Evolutionary conservation across 2,888 invertebrate species (phyloP).

Genomic region (Thecophora atra): DNA sequence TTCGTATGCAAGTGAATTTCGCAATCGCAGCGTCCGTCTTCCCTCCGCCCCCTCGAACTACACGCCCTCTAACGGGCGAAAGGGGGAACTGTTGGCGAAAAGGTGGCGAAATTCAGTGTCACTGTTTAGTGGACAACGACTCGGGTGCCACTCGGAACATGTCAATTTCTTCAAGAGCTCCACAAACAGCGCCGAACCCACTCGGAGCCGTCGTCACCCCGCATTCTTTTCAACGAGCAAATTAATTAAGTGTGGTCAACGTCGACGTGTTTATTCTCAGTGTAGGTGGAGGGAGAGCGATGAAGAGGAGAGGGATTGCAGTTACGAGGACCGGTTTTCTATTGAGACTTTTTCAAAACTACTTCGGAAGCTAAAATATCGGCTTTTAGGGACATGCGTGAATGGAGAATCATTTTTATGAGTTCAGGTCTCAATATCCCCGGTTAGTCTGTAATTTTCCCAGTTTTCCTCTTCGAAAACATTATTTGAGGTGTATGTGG

Average conservation of each 20-base stretch:
- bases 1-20: constrained; percentile 49
- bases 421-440: too few relatives aligned
- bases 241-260: neutral
- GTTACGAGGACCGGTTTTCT: too few relatives aligned
- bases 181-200: neutral
- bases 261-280: neutral
- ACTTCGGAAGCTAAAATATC: too few relatives aligned
- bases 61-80: neutral
- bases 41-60: constrained; percentile 4
- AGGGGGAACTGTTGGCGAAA: neutral
- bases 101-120: constrained; percentile 34
- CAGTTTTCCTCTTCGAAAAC: too few relatives aligned
- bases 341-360: too few relatives aligned
- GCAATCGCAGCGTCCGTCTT: constrained; percentile 39
- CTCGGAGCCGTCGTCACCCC: neutral
- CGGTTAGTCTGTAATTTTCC: too few relatives aligned
- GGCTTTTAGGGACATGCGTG: too few relatives aligned
- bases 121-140: neutral
- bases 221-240: neutral
- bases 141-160: constrained; percentile 10
- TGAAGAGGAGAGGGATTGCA: too few relatives aligned
- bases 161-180: constrained; percentile 32
- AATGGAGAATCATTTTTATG: too few relatives aligned
- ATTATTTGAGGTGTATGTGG: too few relatives aligned
- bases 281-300: neutral